phyloP scores from a whole-genome alignment of 53 echinoderm and acorn worm species.

The Stichopus horrens region DNA sequence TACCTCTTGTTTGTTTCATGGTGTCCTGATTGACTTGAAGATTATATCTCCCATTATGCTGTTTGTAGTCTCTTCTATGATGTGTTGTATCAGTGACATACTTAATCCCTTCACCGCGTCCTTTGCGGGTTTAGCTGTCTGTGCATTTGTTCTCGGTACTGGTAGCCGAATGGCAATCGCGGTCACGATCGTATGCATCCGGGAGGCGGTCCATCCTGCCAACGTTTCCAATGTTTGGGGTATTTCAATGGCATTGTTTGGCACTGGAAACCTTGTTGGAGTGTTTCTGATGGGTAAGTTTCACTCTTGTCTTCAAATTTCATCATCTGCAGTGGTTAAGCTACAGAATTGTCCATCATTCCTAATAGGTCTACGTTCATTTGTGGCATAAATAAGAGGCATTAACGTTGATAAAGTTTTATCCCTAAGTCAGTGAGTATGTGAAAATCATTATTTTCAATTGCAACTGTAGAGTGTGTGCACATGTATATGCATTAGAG shows the following conservation, averaged over 20 bases:
- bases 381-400: no score
- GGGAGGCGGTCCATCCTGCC: not conserved
- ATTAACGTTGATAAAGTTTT: no score
- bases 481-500: no score
- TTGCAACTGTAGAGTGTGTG: no score
- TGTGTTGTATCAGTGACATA: constrained; percentile 15
- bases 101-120: constrained; percentile 2
- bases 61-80: not conserved
- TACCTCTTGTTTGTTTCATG: constrained; percentile 11
- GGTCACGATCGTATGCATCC: not conserved
- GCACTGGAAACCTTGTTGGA: constrained; percentile 34
- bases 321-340: no score
- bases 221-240: constrained; percentile 42
- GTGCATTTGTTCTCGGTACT: constrained; percentile 26
- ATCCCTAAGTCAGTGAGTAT: no score
- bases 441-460: no score
- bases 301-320: not conserved
- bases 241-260: constrained; percentile 1
- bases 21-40: constrained; percentile 42
- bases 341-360: no score
- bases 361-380: no score
- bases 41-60: constrained; percentile 12
- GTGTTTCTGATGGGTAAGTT: constrained; percentile 48
- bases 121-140: constrained; percentile 34
- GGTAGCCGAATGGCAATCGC: constrained; percentile 39